Percentiles rank a stretch among this genome's conserved stretches.
These are phyloP conservation scores for Zaprionus vittiger DNA, from an alignment of 1,140 invertebrate genomes.

Conservation along the genomic window DNA sequence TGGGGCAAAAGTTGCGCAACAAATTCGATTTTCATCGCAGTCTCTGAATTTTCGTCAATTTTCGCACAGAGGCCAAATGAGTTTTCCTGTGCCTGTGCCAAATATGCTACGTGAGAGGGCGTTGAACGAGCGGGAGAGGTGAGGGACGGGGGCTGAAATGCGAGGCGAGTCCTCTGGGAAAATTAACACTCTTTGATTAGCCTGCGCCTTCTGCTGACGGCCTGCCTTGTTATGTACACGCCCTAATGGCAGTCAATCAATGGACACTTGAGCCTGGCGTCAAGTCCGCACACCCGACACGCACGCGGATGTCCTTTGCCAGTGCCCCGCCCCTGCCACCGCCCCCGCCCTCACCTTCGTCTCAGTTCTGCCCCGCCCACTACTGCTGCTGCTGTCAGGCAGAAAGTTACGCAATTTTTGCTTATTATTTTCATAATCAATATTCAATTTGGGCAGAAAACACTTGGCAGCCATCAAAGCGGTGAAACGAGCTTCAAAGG, in stretches of 20 bases:
- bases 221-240: slow-evolving; percentile 76
- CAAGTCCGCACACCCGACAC: slow-evolving; percentile 9
- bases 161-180: slow-evolving; percentile 72
- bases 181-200: slow-evolving; percentile 82
- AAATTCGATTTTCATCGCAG: slow-evolving; percentile 76
- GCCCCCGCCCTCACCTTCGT: no score
- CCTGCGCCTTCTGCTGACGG: slow-evolving; percentile 18
- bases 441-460: slow-evolving; percentile 80
- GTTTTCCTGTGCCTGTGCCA: slow-evolving; percentile 34
- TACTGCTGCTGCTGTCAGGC: slow-evolving; percentile 63
- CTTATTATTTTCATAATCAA: slow-evolving; percentile 83
- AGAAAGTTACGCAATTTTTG: slow-evolving; percentile 81
- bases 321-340: not conserved
- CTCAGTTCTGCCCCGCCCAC: not conserved
- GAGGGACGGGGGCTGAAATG: slow-evolving; percentile 28
- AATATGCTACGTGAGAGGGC: slow-evolving; percentile 9
- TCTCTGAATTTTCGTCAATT: slow-evolving; percentile 65
- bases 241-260: slow-evolving; percentile 80
- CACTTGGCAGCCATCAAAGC: slow-evolving; percentile 64
- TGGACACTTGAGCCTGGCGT: slow-evolving; percentile 74
- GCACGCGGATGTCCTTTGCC: slow-evolving; percentile 41
- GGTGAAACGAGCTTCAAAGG: slow-evolving; percentile 65
- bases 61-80: slow-evolving; percentile 64
- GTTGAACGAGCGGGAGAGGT: no score
- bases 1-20: slow-evolving; percentile 45